A percentile compares a stretch with the other conserved stretches of the same genome.
phyloP scores from a whole-genome alignment of 2,888 invertebrate genomes.

The Ashinkailepas kermadecensis region DNA sequence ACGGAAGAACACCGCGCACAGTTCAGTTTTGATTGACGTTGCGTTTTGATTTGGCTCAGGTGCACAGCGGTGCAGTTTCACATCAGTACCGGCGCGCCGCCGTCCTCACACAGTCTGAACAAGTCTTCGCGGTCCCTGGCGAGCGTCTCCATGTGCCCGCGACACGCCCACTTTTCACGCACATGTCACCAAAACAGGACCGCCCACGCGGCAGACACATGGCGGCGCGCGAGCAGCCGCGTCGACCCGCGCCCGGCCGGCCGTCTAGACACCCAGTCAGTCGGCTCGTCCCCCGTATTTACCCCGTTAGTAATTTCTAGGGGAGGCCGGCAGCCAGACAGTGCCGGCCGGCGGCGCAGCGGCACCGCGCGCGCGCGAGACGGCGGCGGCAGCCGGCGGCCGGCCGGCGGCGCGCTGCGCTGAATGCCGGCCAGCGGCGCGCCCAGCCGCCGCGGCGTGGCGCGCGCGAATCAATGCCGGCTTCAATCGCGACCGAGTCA shows the following conservation, averaged over 20 bases:
- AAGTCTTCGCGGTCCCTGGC: neutral
- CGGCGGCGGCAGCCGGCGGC: neutral
- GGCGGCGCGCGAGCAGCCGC: neutral
- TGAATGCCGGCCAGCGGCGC: slow-evolving; percentile 15
- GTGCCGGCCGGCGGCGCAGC: slow-evolving; percentile 4
- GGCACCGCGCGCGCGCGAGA: neutral
- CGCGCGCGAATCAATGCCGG: neutral
- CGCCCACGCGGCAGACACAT: neutral
- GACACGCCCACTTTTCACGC: neutral
- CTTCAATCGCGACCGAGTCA: neutral
- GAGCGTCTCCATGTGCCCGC: neutral
- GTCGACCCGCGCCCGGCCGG: neutral
- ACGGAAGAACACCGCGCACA: no score
- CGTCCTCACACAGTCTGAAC: neutral
- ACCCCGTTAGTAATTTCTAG: slow-evolving; percentile 22
- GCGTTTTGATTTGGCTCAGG: slow-evolving; percentile 15
- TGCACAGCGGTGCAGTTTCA: neutral
- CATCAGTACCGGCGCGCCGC: neutral
- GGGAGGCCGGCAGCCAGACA: slow-evolving; percentile 13
- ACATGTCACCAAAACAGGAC: neutral
- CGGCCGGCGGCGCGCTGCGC: neutral
- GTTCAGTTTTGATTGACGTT: neutral
- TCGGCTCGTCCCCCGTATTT: slow-evolving; percentile 4
- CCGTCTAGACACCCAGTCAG: neutral
- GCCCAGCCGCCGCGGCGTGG: neutral